phyloP scores from a whole-genome alignment of 1,140 invertebrate genomes.

The Xylocopa sonorina region DNA sequence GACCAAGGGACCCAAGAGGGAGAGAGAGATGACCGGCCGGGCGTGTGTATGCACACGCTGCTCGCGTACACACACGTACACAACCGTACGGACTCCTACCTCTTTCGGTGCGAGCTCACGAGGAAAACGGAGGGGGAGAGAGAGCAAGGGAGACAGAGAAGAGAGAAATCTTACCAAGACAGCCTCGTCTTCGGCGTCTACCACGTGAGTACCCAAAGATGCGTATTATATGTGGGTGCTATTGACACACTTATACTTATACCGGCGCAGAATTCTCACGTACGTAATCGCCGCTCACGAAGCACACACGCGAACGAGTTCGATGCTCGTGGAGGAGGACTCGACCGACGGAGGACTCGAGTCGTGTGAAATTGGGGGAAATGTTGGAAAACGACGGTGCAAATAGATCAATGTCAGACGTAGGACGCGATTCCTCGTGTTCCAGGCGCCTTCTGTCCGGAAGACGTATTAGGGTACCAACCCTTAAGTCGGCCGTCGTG shows the following conservation, averaged over 20 bases:
- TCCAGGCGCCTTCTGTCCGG: neutral
- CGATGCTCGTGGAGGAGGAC: slow-evolving; percentile 1
- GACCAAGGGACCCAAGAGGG: slow-evolving; percentile 65
- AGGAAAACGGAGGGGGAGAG: slow-evolving; percentile 20
- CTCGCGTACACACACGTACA: neutral
- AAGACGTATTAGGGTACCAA: neutral
- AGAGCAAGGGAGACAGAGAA: slow-evolving; percentile 37
- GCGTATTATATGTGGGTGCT: slow-evolving; percentile 65
- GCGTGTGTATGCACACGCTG: slow-evolving; percentile 29
- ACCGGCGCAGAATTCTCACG: slow-evolving; percentile 27
- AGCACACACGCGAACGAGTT: no score
- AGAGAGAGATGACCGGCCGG: slow-evolving; percentile 34
- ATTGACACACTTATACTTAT: slow-evolving; percentile 66
- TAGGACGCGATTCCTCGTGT: neutral
- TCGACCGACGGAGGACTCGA: neutral
- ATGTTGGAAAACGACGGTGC: neutral
- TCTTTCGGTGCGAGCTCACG: slow-evolving; percentile 30
- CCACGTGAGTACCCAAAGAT: slow-evolving; percentile 50
- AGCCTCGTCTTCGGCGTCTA: slow-evolving; percentile 25
- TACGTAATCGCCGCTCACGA: no score
- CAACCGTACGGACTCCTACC: slow-evolving; percentile 19
- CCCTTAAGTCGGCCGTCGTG: neutral
- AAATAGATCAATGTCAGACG: neutral
- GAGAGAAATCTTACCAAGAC: slow-evolving; percentile 66
- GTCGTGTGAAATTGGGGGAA: neutral